Evolutionary conservation across 2,113 vertebrate species (phyloP).

Genomic region (Spea multiplicata): DNA sequence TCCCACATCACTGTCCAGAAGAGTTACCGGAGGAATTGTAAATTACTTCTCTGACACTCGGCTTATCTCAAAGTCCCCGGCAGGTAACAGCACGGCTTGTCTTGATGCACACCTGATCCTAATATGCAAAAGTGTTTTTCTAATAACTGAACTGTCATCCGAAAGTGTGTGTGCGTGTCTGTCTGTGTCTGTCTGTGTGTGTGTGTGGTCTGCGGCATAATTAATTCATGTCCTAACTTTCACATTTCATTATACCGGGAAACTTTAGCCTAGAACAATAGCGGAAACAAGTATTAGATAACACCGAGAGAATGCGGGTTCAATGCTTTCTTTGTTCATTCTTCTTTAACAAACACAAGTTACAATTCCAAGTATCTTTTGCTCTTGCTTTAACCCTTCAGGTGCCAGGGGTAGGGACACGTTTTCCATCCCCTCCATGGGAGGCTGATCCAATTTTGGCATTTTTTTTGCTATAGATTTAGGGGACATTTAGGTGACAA

Average conservation of each 20-base stretch:
- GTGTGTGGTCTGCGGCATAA: neutral
- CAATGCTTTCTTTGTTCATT: no score
- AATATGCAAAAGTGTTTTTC: slow-evolving; percentile 4
- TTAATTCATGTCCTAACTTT: neutral
- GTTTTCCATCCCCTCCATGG: no score
- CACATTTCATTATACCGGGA: neutral
- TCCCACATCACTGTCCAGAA: neutral
- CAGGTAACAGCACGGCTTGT: neutral
- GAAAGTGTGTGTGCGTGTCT: neutral
- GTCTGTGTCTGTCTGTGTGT: neutral
- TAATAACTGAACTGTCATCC: neutral
- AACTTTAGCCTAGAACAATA: neutral
- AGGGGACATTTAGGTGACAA: no score
- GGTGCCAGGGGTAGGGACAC: no score
- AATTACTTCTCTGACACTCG: slow-evolving; percentile 18
- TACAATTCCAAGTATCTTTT: no score
- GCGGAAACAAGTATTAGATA: no score
- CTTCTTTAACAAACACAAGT: no score
- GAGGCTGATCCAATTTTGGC: no score
- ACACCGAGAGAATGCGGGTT: no score
- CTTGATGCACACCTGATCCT: slow-evolving; percentile 5
- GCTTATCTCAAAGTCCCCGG: neutral
- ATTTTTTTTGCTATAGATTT: no score
- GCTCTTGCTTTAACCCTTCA: no score
- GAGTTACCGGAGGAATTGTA: neutral